Percentiles rank a stretch among this genome's conserved stretches.
Evolutionary conservation across 2,797 vertebrate species (phyloP).

Genomic region (Darevskia mixta): DNA sequence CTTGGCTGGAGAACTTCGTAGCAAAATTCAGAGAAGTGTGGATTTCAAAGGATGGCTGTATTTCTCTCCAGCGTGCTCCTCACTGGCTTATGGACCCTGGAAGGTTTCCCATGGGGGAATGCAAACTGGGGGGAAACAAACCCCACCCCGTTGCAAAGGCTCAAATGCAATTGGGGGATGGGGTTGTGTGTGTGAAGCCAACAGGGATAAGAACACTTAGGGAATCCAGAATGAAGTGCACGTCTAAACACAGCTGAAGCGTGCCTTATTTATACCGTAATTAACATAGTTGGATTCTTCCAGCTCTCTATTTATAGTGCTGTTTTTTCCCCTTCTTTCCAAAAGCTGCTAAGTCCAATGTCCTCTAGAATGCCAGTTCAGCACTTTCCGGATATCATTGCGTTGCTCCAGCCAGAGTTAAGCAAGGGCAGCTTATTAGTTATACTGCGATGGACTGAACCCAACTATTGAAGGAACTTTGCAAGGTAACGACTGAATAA

Average conservation of each 20-base stretch:
- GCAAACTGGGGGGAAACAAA: too few relatives aligned
- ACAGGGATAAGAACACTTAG: not conserved
- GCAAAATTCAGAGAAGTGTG: too few relatives aligned
- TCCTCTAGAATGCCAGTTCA: conserved; percentile 23
- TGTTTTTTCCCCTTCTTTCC: not conserved
- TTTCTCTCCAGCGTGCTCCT: too few relatives aligned
- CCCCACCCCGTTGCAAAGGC: not conserved
- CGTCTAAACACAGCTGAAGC: conserved; percentile 14
- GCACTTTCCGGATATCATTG: conserved; percentile 19
- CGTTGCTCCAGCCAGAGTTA: not conserved
- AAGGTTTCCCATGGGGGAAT: not conserved
- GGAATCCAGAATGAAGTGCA: not conserved
- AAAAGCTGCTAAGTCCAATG: conserved; percentile 33
- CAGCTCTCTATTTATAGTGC: conserved; percentile 44
- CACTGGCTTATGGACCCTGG: too few relatives aligned
- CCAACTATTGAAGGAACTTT: not conserved
- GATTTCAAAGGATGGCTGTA: too few relatives aligned
- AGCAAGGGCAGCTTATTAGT: conserved; percentile 19
- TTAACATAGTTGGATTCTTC: conserved; percentile 47
- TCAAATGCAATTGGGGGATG: not conserved
- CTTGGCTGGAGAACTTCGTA: too few relatives aligned
- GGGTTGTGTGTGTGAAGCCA: not conserved
- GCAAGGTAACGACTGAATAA: not conserved
- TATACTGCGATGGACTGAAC: conserved; percentile 32
- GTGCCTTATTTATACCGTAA: conserved; percentile 49